phyloP scores from a whole-genome alignment of 2,113 vertebrate species.

The Empidonax traillii region DNA sequence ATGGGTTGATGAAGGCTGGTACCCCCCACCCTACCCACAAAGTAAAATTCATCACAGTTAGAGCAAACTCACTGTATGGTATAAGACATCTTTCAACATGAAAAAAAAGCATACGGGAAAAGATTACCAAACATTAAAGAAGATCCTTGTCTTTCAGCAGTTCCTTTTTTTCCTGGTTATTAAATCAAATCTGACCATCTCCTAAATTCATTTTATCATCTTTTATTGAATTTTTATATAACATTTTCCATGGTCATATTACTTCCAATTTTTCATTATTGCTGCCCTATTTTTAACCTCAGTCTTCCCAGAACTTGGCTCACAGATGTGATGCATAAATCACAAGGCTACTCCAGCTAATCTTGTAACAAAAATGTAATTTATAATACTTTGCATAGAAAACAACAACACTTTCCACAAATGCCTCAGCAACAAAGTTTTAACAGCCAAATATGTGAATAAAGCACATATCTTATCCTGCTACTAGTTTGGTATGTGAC shows the following conservation, averaged over 20 bases:
- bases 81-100: neutral
- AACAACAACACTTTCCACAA: neutral
- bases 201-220: neutral
- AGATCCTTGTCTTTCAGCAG: neutral
- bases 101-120: neutral
- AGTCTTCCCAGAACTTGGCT: constrained; percentile 34
- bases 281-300: constrained; percentile 48
- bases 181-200: constrained; percentile 5
- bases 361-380: neutral
- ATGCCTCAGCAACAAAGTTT: neutral
- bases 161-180: neutral
- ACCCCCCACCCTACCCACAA: neutral
- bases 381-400: neutral
- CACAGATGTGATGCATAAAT: constrained; percentile 3
- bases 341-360: constrained; percentile 9
- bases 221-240: constrained; percentile 20
- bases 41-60: neutral
- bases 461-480: neutral
- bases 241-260: neutral
- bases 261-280: constrained; percentile 16
- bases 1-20: neutral
- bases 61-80: neutral
- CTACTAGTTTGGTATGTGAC: neutral
- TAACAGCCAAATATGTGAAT: neutral
- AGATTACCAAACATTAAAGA: neutral